Evolutionary conservation across 2,113 vertebrate genomes (phyloP), one percentile per base, ranked within the genome.

Genomic region (Salvator merianae): DNA sequence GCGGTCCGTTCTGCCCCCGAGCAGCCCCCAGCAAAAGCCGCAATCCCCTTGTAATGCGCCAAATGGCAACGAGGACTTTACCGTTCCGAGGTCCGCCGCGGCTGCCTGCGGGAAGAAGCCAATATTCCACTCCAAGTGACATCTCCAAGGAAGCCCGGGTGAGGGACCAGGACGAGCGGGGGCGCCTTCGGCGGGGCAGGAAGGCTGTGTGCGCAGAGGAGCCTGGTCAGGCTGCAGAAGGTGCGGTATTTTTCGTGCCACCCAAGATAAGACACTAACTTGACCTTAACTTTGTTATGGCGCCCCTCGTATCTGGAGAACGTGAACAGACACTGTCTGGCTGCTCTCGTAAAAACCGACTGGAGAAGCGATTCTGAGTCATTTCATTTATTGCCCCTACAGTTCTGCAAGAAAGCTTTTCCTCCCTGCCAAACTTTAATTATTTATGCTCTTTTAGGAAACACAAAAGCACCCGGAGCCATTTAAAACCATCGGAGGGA

Each of bases 251-350:
- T 95, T 94, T 20, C 89, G 94, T 95, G 93, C 92, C 94, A 96
- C 94, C 95, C 93, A 97, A 97, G 94, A 97, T 96, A 96, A 96
- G 94, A 95, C 95, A 97, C 97, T 99, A 99, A 98, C 98, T 99
- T 99, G 98, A 99, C 98, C 98, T 99, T 99, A 99, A 99, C 98
- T 99, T 99, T 99, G 98, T 97, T 97, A 96, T 97, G 96, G 96
- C 96, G 96, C 97, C 97, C 96, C 96, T 96, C 95, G 95, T 95
- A 97, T 97, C 95, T 97, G 93, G 93, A 95, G 91, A 96, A 95
- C 95, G 95, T 93, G 95, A 97, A 96, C 96, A 97, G 94, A 96
- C 96, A 94, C 95, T 94, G 96, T 96, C 96, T 97, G 97, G 95
- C 95, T 95, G 94, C 96, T 96, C 95, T 97, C 96, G 94, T 96